Base-by-base conservation (phyloP, 2,888 invertebrate genomes). In the Parnassius orleans region DNA sequence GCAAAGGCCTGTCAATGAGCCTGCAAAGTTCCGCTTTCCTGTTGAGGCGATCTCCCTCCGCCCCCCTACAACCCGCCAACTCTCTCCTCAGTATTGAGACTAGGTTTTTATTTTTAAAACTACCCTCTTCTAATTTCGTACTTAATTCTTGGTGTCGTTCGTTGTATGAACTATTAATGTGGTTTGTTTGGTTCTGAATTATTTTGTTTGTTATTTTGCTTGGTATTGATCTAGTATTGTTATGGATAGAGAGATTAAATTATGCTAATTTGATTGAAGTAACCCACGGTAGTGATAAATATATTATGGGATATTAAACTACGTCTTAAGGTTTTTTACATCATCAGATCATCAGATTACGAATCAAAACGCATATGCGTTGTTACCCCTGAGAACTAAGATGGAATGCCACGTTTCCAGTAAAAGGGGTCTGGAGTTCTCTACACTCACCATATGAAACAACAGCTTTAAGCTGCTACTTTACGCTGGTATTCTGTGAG, bases 51-150 rank as follows among this genome's bases (percentile, higher is more conserved):
- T 71, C 75, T 51, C 71, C 75, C 57, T 66, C 74, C 72, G 65
- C 72, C 61, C 70, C 74, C 19, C 50, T 74, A 58, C 71, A 69
- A 50, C 76, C 74, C 54, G 72, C 74, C 48, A 63, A 65, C 44
- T 84, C 83, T 41, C 71, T 70, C 72, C 75, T 79, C 77, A 82
- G 75, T 72, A 67, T 83, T 48, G 68, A 72, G 57, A 73, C 75
- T 80, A 83, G 83, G 84, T 84, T 70, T 62, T 43, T 53, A 60
- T 44, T 51, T 46, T 56, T 43, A 12, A 47, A 50, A 54, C 60
- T 50, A 43, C 53, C 65, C 55, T 62, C 44, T 56, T 60, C 59
- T 55, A 67, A 43, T 14, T 64, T 44, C 48, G 54, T 53, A 15
- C 43, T 47, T 12, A 43, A 15, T 19, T 56, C 11, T 51, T 12